Percentiles rank a stretch among this genome's conserved stretches.
phyloP scores from a whole-genome alignment of 2,797 vertebrate species.

The Neomorphus geoffroyi region DNA sequence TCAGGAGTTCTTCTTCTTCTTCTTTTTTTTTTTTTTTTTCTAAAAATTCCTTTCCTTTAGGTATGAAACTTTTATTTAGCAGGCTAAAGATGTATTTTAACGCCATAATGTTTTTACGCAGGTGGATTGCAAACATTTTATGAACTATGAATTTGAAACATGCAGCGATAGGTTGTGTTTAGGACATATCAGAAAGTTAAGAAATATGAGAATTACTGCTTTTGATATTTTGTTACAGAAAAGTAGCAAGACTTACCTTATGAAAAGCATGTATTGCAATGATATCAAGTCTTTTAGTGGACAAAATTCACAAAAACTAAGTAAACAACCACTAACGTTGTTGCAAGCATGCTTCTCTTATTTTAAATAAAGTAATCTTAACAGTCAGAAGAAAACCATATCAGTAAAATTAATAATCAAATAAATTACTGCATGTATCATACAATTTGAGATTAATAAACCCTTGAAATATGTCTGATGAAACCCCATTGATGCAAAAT shows the following conservation, averaged over 20 bases:
- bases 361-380: background rate
- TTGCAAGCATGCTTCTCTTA: background rate
- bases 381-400: background rate
- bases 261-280: background rate
- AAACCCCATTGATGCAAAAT: background rate
- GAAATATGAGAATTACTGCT: background rate
- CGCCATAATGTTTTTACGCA: background rate
- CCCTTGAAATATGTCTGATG: background rate
- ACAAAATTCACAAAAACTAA: background rate
- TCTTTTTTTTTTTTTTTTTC: background rate
- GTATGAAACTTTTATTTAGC: background rate
- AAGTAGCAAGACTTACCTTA: background rate
- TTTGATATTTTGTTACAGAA: background rate
- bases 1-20: background rate
- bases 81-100: background rate
- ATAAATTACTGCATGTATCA: background rate
- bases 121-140: background rate
- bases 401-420: background rate
- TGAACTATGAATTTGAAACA: accelerated
- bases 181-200: background rate
- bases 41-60: background rate
- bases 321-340: background rate
- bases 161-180: background rate
- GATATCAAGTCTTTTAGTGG: background rate
- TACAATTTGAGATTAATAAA: background rate